Evolutionary conservation across 1,140 invertebrate genomes (phyloP).

Genomic region (Aphelinus atriplicis): DNA sequence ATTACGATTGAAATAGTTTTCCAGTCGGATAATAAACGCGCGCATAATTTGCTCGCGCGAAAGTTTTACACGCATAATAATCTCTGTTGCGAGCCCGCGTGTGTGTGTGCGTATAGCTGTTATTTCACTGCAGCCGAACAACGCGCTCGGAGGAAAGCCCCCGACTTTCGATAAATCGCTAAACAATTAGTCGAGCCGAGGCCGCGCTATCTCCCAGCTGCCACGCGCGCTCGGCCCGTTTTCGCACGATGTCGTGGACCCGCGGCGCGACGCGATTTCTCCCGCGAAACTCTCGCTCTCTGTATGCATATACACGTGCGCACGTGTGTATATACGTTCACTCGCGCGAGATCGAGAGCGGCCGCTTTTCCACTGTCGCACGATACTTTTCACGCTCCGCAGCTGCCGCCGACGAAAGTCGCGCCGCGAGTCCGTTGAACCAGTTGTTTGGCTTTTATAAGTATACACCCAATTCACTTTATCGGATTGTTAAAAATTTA

Average conservation of each 20-base stretch:
- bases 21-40: too few species aligned
- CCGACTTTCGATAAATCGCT: too few species aligned
- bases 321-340: not conserved
- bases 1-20: too few species aligned
- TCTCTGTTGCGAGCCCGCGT: not conserved
- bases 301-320: not conserved
- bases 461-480: not conserved
- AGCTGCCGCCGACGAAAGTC: too few species aligned
- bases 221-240: not conserved
- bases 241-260: slow-evolving; percentile 26
- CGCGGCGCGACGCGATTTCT: slow-evolving; percentile 10
- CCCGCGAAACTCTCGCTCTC: slow-evolving; percentile 37
- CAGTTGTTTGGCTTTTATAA: too few species aligned
- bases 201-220: slow-evolving; percentile 13
- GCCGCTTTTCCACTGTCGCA: too few species aligned
- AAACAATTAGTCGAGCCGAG: not conserved
- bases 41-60: too few species aligned
- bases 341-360: not conserved
- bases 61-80: too few species aligned
- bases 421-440: too few species aligned
- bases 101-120: not conserved
- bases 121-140: too few species aligned
- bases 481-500: slow-evolving; percentile 19
- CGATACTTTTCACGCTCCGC: too few species aligned
- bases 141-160: too few species aligned